phyloP scores from a whole-genome alignment of 2,113 vertebrate species.

The Bubo bubo region DNA sequence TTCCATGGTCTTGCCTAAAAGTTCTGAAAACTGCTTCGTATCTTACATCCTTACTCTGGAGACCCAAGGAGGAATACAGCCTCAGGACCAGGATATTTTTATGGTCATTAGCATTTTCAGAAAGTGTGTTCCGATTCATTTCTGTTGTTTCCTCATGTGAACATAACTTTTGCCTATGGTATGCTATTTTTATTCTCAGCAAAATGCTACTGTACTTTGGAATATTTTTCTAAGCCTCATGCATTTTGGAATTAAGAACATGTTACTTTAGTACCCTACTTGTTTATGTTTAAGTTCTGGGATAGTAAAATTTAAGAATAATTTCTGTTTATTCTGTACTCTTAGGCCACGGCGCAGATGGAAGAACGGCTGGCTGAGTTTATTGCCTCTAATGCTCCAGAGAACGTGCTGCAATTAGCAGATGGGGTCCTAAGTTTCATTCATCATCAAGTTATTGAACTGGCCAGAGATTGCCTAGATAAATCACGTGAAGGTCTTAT shows the following conservation, averaged over 20 bases:
- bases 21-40: background rate
- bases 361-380: slow-evolving; percentile 92
- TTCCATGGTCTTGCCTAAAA: background rate
- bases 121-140: background rate
- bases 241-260: background rate
- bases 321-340: slow-evolving; percentile 29
- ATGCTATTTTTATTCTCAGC: background rate
- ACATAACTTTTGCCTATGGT: background rate
- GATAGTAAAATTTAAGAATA: background rate
- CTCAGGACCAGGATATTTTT: background rate
- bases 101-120: slow-evolving; percentile 3
- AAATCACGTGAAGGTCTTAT: slow-evolving; percentile 92
- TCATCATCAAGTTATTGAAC: slow-evolving; percentile 95
- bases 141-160: background rate
- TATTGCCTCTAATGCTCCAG: slow-evolving; percentile 86
- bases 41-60: background rate
- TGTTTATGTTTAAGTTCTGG: background rate
- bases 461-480: slow-evolving; percentile 94
- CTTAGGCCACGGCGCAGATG: slow-evolving; percentile 95
- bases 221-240: background rate
- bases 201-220: background rate
- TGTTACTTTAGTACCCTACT: background rate
- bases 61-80: background rate
- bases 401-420: slow-evolving; percentile 88
- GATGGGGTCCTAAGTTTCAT: slow-evolving; percentile 96